These are phyloP conservation scores for Anoplolepis gracilipes DNA, from an alignment of 1,140 invertebrate genomes.

Conservation along the genomic window DNA sequence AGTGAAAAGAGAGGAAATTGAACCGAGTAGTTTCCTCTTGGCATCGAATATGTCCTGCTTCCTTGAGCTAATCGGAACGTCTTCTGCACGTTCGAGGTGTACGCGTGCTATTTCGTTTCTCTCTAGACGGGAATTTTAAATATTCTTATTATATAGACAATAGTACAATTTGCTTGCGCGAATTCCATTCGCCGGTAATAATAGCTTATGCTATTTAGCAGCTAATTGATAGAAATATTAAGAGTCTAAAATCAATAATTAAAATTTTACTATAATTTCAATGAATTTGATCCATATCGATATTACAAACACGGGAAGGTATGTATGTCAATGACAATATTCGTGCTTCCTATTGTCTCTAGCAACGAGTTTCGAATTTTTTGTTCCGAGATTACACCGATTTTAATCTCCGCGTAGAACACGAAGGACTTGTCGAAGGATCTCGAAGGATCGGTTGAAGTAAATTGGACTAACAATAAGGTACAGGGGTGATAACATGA, in stretches of 20 bases:
- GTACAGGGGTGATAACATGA: conserved; percentile 13
- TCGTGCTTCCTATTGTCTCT: not conserved
- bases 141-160: conserved; percentile 30
- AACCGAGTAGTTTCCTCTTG: conserved; percentile 30
- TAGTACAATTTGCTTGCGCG: not conserved
- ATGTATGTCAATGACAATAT: not conserved
- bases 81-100: conserved; percentile 3
- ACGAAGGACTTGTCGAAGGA: conserved; percentile 33
- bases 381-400: not conserved
- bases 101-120: too few species aligned
- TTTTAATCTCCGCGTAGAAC: not conserved
- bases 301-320: not conserved
- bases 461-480: not conserved
- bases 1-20: conserved; percentile 54
- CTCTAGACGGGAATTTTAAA: conserved; percentile 12
- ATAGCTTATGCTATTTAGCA: conserved; percentile 24
- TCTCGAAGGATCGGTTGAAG: conserved; percentile 3
- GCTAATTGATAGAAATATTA: conserved; percentile 9
- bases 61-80: conserved; percentile 31
- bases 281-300: not conserved
- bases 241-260: not conserved
- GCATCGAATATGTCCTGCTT: conserved; percentile 19
- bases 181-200: not conserved
- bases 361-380: not conserved
- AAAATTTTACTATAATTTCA: not conserved